Base-by-base conservation (phyloP, 64 coral and sea anemone genomes). In the Porites australiensis region DNA sequence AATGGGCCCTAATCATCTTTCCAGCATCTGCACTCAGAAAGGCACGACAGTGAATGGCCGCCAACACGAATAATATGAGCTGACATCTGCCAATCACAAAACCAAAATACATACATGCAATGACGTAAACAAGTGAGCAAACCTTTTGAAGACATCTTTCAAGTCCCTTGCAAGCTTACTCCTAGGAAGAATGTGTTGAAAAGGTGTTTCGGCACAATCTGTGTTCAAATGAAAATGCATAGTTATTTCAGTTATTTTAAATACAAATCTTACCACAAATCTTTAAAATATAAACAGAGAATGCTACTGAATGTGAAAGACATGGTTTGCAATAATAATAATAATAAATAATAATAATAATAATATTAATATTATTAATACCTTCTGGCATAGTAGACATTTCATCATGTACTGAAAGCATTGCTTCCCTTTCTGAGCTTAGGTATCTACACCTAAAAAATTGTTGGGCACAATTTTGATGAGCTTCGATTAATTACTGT, bases 381-480 rank as follows among this genome's bases (percentile, higher is more conserved):
- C 94, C 98, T 92, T 99, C 98, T 51, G 98, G 98, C 88, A 96
- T 88, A 13, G 91, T 54, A 3, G 88, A 88, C 18, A 99, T 89
- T 72, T 99, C 98, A 74, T 99, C 98, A 79, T 96, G 98, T 73
- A 99, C 92, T 18, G 94, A 79, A 22, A 99, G 94, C 91, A 99
- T 99, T 21, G 83, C 96, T 88, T 99, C 94, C 82, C 98, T 90
- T 96, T 99, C 94, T 7, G 75, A 87, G 76, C 94, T 96, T 67
- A 99, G 79, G 91, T 98, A 98, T 50, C 87, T 77, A 87, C 96
- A 98, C 73, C 96, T 98, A 54, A 16, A 67, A 10, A 55, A 20
- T 55, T 7, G 11, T 55, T 55, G 11, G 2, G 5, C 5, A 55
- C 53, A 55, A 55, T 55, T 5, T 55, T 55, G 5, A 2, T 55